phyloP scores from a whole-genome alignment of 2,113 vertebrate genomes.

The Tenebrosternarchus preto region DNA sequence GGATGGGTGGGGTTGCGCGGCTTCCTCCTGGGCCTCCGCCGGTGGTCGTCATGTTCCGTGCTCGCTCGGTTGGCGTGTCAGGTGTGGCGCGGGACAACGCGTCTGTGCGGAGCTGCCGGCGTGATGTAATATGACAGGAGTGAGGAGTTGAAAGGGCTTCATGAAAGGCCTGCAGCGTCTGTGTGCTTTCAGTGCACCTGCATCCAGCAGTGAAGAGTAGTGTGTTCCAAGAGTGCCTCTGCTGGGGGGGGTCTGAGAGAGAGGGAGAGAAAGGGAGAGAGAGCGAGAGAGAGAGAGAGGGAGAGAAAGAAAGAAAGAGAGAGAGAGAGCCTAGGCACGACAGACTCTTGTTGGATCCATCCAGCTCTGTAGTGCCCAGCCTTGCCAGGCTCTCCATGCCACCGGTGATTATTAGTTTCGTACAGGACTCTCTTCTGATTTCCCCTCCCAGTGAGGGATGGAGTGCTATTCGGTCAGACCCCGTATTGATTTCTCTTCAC shows the following conservation, averaged over 20 bases:
- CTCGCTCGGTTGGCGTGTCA: not conserved
- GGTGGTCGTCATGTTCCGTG: constrained; percentile 4
- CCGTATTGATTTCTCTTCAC: constrained; percentile 70
- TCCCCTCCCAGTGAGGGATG: constrained; percentile 49
- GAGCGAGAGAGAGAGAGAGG: constrained; percentile 5
- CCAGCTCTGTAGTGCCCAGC: constrained; percentile 45
- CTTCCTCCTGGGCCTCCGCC: too few species aligned
- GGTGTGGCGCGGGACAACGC: constrained; percentile 16
- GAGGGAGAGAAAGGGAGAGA: not conserved
- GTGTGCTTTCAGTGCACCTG: constrained; percentile 40
- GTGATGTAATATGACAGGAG: constrained; percentile 44
- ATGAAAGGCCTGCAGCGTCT: constrained; percentile 27
- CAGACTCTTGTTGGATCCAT: constrained; percentile 23
- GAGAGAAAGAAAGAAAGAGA: constrained; percentile 10
- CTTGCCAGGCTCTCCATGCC: constrained; percentile 34
- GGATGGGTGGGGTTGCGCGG: too few species aligned
- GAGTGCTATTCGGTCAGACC: constrained; percentile 64
- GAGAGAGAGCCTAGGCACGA: constrained; percentile 40
- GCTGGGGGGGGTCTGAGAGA: constrained; percentile 35
- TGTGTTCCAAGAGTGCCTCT: constrained; percentile 31
- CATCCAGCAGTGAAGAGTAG: constrained; percentile 19
- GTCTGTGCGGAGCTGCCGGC: constrained; percentile 17
- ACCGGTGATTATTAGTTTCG: constrained; percentile 62
- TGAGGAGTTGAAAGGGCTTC: constrained; percentile 42
- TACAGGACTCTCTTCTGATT: constrained; percentile 68